These are phyloP conservation scores for Grus americana DNA, from an alignment of 2,113 vertebrate genomes.

Conservation along the genomic window DNA sequence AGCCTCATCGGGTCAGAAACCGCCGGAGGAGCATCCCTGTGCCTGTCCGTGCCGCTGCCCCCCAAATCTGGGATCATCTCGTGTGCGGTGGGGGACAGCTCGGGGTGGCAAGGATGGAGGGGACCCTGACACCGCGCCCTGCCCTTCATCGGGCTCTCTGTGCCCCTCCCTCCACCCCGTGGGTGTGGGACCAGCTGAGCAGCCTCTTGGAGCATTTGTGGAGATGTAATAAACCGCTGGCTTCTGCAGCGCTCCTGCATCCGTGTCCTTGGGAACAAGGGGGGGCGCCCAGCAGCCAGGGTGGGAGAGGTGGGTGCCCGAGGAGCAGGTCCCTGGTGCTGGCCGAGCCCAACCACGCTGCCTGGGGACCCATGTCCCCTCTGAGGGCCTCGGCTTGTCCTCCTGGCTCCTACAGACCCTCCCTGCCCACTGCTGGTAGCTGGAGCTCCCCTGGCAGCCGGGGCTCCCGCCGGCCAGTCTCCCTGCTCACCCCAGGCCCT, in stretches of 20 bases:
- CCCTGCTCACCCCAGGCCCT: not conserved
- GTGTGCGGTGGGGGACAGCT: rapidly evolving
- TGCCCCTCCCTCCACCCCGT: not conserved
- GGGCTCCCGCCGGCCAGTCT: rapidly evolving
- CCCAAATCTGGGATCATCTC: rapidly evolving
- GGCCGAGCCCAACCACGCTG: rapidly evolving
- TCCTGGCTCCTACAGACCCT: not conserved
- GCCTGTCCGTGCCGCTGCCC: rapidly evolving
- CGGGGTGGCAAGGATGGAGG: rapidly evolving
- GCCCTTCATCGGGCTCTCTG: not conserved
- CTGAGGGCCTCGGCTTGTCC: not conserved
- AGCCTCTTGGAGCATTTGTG: not conserved
- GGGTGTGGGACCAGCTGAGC: not conserved
- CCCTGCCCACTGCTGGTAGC: rapidly evolving
- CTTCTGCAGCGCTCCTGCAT: not conserved
- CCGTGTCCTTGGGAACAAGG: rapidly evolving
- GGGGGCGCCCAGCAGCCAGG: rapidly evolving
- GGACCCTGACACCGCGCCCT: not conserved
- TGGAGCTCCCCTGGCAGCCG: not conserved
- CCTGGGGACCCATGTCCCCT: not conserved
- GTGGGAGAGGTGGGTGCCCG: rapidly evolving
- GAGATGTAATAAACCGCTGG: not conserved
- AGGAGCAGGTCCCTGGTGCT: not conserved
- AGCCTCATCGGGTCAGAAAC: not conserved
- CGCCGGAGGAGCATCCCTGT: not conserved